Evolutionary conservation across 2,113 vertebrate genomes (phyloP), one percentile per base, ranked within the genome.

Genomic region (Eudyptes chrysolophus): DNA sequence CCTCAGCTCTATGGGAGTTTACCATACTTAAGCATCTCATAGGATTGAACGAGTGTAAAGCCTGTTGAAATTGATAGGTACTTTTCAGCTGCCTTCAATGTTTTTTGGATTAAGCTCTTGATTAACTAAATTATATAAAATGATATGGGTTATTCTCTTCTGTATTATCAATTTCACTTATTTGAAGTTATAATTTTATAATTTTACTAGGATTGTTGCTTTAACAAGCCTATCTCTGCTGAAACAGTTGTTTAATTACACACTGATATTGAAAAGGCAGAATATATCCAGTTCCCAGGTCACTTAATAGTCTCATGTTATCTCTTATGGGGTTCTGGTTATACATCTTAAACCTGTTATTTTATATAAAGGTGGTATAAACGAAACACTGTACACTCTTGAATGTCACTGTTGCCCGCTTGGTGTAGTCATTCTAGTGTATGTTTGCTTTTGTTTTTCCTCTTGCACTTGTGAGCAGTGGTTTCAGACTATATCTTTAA

Each of bases 1-100:
- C 66, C 55, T 69, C 78, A 76, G 84, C 74, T 95, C 44, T 52
- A 3, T 36, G 69, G 44, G 69, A 79, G 40, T 69, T 94, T 40
- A 36, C 44, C 19, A 7, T n/a, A 46, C 69, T 92, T 48, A 5
- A 86, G 51, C 75, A 88, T 72, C 87, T 93, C 84, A 54, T 14
- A 86, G 89, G 75, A 93, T 57, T 0, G 0, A 64, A 30, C 6
- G 10, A 60, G 49, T 46, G 44, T 84, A 84, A 95, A 90, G 51
- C 87, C 81, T 92, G 58, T 70, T 94, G 83, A 93, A 90, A 90
- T 36, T 25, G 83, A 71, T 90, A 92, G 49, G 40, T 91, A 29
- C 51, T 86, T 90, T 95, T 84, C 87, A 55, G 32, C 61, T 95
- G 72, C 51, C 75, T 96, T 92, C 64, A 60, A 0, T 89, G 70